Evolutionary conservation across 2,888 invertebrate genomes (phyloP).

Genomic region (Cancer borealis): DNA sequence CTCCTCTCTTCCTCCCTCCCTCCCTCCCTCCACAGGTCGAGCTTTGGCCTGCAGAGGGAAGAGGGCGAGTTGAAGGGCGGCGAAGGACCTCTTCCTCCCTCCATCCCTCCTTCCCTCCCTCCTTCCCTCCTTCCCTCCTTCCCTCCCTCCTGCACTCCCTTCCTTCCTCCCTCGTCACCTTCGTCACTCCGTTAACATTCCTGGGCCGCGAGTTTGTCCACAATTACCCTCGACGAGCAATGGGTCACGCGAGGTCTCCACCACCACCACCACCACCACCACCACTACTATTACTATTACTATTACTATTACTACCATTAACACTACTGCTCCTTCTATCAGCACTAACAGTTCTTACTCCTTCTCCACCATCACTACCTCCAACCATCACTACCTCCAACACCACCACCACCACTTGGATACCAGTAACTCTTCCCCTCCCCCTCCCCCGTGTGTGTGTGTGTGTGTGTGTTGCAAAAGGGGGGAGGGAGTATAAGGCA

Average conservation of each 20-base stretch:
- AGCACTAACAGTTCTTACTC: neutral
- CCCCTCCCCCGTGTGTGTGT: neutral
- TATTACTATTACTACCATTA: neutral
- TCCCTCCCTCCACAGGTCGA: neutral
- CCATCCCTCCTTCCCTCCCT: neutral
- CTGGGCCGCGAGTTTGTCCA: slow-evolving; percentile 43
- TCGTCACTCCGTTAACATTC: slow-evolving; percentile 50
- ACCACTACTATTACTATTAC: neutral
- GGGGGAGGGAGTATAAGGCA: neutral
- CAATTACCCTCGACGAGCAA: slow-evolving; percentile 24
- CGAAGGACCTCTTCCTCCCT: neutral
- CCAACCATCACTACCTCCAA: neutral
- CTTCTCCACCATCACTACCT: neutral
- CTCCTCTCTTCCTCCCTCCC: neutral
- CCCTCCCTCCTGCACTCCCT: neutral
- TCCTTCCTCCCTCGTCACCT: neutral
- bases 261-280: neutral
- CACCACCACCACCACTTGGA: neutral
- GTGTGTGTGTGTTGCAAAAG: neutral
- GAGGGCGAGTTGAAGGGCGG: slow-evolving; percentile 40
- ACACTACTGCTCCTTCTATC: neutral
- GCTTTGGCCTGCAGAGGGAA: neutral
- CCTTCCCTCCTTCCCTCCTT: neutral
- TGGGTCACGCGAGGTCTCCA: slow-evolving; percentile 25
- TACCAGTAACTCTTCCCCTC: too few species aligned